Percentiles rank a stretch among this genome's conserved stretches.
phyloP scores from a whole-genome alignment of 1,140 invertebrate genomes.

The Pseudomyrmex flavicornis region DNA sequence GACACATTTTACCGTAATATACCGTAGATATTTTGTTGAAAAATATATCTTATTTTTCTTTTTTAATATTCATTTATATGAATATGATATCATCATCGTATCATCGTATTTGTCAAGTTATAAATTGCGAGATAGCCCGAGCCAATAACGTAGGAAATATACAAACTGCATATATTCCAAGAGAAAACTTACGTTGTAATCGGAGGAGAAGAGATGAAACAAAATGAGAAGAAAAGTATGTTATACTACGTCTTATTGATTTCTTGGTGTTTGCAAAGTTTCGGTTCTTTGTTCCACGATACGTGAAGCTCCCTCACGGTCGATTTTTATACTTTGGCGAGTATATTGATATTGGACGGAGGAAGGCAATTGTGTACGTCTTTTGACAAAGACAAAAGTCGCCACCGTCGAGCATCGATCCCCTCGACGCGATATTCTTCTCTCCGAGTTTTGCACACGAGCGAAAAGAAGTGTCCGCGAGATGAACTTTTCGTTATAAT shows the following conservation, averaged over 20 bases:
- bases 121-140: not conserved
- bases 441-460: constrained; percentile 11
- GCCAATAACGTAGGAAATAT: not conserved
- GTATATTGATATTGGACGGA: constrained; percentile 3
- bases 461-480: constrained; percentile 11
- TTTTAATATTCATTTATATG: constrained; percentile 1
- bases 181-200: not conserved
- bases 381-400: constrained; percentile 21
- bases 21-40: not conserved
- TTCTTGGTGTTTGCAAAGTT: constrained; percentile 12
- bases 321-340: not conserved
- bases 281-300: constrained; percentile 10
- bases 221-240: not conserved
- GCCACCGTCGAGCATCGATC: constrained; percentile 2
- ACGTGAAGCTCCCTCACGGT: not conserved
- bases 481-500: constrained; percentile 53
- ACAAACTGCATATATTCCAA: not conserved
- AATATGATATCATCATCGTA: constrained; percentile 3
- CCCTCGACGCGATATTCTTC: constrained; percentile 53
- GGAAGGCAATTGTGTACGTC: constrained; percentile 37
- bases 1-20: not conserved
- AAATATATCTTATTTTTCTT: too few species aligned
- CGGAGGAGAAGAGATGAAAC: not conserved
- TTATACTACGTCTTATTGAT: constrained; percentile 6
- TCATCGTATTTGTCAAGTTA: not conserved